These are phyloP conservation scores for Lipotes vexillifer DNA, from an alignment of 2,113 vertebrate species.

Conservation along the genomic window DNA sequence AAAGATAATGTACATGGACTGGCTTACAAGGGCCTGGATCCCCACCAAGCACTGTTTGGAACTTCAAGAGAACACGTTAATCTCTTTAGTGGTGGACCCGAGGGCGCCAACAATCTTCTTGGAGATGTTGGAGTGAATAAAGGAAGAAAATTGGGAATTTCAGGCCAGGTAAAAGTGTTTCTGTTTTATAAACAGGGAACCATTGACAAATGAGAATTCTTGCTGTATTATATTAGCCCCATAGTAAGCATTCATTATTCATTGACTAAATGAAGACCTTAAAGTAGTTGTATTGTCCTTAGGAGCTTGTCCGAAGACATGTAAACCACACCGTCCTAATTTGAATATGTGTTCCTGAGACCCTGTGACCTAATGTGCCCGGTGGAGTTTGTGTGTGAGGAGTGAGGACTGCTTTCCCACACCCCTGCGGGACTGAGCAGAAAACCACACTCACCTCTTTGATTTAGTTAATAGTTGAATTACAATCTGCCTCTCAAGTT, in stretches of 20 bases:
- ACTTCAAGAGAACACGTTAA: conserved; percentile 77
- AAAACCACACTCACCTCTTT: neutral
- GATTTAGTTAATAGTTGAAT: neutral
- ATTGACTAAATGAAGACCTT: neutral
- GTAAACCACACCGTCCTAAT: neutral
- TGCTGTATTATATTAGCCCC: neutral
- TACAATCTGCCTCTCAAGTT: neutral
- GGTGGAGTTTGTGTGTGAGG: neutral
- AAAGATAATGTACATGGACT: conserved; percentile 89
- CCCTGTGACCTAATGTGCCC: neutral
- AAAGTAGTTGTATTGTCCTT: neutral
- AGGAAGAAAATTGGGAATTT: conserved; percentile 88
- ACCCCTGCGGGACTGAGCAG: neutral
- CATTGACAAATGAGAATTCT: neutral
- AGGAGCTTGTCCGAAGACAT: neutral
- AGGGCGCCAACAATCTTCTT: conserved; percentile 81
- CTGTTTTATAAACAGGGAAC: neutral
- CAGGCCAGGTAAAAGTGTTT: conserved; percentile 87
- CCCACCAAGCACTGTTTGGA: conserved; percentile 85
- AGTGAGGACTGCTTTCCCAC: neutral
- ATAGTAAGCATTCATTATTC: neutral
- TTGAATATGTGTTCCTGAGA: neutral
- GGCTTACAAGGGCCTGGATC: conserved; percentile 94
- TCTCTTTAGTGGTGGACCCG: conserved; percentile 83
- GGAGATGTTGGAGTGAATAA: conserved; percentile 75